Evolutionary conservation across 2,888 invertebrate genomes (phyloP), one percentile per base, ranked within the genome.

Genomic region (Hirtodrosophila trivittata): DNA sequence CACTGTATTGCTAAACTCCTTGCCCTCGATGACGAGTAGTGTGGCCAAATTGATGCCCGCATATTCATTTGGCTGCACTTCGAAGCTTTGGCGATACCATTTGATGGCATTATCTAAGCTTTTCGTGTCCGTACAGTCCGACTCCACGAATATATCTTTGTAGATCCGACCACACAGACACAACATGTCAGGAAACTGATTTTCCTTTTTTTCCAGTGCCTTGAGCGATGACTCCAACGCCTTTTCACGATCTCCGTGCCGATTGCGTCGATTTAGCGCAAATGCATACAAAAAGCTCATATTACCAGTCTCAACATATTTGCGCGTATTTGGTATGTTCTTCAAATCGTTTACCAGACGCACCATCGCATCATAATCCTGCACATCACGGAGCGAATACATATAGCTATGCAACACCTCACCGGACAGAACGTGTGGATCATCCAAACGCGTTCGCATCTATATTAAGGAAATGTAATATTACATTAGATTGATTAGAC

Each of bases 31-130:
- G 54, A 99, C 98, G 58, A 99, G 92, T 33, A 99, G 92, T 0
- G 99, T 99, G 30, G 99, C 99, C 86, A 99, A 93, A 92, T 99
- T 99, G 67, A 99, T 98, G 54, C 99, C 99, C 18, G 99, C 98
- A 92, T 99, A 99, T 92, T 99, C 99, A 90, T 99, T 98, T 0
- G 98, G 99, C 89, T 99, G 98, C 41, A 98, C 96, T 91, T 98
- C 97, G 90, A 99, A 99, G 43, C 98, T 98, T 91, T 97, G 97
- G 78, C 98, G 93, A 90, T 98, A 98, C 99, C 99, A 99, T 90
- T 96, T 94, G 80, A 99, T 99, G 47, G 99, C 99, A 91, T 95
- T 95, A 50, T 95, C 94, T 77, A 99, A 92, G 88, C 97, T 97
- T 42, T 95, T 95, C 76, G 94, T 93, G 89, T 99, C 98, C 1